Base-by-base conservation (phyloP, 2,797 vertebrate genomes). In the Sphenodon punctatus region DNA sequence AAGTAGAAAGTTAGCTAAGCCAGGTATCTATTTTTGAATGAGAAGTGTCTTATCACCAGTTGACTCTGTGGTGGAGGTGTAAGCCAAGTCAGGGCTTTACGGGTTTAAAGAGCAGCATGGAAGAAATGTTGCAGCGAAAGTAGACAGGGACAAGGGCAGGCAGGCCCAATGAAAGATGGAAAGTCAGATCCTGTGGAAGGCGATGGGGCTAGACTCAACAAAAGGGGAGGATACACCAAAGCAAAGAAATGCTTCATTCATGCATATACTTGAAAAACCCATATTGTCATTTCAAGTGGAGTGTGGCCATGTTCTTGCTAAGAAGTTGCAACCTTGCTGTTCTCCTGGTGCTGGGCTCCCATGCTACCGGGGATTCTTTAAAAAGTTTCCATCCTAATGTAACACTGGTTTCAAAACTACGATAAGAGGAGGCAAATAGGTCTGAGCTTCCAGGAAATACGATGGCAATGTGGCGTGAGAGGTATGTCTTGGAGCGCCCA, bases 401-500 rank as follows among this genome's bases (percentile, higher is more conserved):
- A 17, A 17, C 5, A 27, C 3, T 5, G n/a, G 27, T 30, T 10
- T n/a, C n/a, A n/a, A n/a, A n/a, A n/a, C n/a, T n/a, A n/a, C n/a
- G n/a, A n/a, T n/a, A 75, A 66, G 38, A 63, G 34, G 11, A 45
- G 42, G 39, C 53, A 42, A 25, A 34, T 42, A 80, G 72, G n/a
- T n/a, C n/a, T n/a, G n/a, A n/a, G n/a, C n/a, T n/a, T n/a, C n/a
- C n/a, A n/a, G n/a, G n/a, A n/a, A n/a, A n/a, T n/a, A n/a, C n/a
- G n/a, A n/a, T n/a, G 8, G 8, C 38, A 60, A 25, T n/a, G 53
- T 66, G 36, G 78, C 15, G 5, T 20, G 58, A 75, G 38, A 79
- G 8, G 27, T 65, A 65, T 59, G 20, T 1, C 13, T 43, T 10
- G 27, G 70, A 70, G 39, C 1, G n/a, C n/a, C n/a, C n/a, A n/a